phyloP scores from a whole-genome alignment of 2,888 invertebrate species.

The Junonia oenone region DNA sequence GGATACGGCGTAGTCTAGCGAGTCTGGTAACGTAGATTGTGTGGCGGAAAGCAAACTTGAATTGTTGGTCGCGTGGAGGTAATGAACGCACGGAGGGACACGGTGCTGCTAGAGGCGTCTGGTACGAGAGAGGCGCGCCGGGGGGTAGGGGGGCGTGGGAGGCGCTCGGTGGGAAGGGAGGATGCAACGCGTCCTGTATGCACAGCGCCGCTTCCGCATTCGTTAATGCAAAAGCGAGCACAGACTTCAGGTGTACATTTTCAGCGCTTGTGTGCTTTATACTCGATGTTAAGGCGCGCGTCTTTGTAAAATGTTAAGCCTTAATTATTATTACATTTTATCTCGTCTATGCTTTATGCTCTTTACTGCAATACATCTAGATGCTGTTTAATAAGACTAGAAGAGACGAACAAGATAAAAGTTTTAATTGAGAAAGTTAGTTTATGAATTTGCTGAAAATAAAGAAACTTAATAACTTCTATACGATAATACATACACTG shows the following conservation, averaged over 20 bases:
- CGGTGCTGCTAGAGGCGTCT: constrained; percentile 69
- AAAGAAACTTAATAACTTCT: too few relatives aligned
- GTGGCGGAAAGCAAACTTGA: constrained; percentile 78
- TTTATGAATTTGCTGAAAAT: neutral
- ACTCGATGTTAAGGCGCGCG: constrained; percentile 69
- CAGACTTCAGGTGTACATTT: constrained; percentile 79
- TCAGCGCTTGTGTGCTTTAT: constrained; percentile 76
- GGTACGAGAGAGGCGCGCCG: constrained; percentile 58
- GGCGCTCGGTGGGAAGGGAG: constrained; percentile 41
- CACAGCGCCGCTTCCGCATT: constrained; percentile 78
- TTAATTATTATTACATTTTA: constrained; percentile 75
- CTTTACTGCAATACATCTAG: constrained; percentile 30
- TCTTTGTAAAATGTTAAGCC: constrained; percentile 69
- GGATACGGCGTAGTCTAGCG: constrained; percentile 53
- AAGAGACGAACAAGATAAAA: neutral
- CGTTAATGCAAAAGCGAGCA: constrained; percentile 78
- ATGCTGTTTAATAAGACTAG: neutral
- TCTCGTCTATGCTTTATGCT: constrained; percentile 46
- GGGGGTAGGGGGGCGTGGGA: constrained; percentile 36
- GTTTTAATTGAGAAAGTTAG: neutral
- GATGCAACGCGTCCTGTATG: constrained; percentile 73
- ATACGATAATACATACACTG: too few relatives aligned
- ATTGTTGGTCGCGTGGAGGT: constrained; percentile 77
- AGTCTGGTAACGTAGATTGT: constrained; percentile 74
- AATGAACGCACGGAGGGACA: constrained; percentile 77